Evolutionary conservation across 2,797 vertebrate species (phyloP), one percentile per base, ranked within the genome.

Genomic region (Poecile montanus): DNA sequence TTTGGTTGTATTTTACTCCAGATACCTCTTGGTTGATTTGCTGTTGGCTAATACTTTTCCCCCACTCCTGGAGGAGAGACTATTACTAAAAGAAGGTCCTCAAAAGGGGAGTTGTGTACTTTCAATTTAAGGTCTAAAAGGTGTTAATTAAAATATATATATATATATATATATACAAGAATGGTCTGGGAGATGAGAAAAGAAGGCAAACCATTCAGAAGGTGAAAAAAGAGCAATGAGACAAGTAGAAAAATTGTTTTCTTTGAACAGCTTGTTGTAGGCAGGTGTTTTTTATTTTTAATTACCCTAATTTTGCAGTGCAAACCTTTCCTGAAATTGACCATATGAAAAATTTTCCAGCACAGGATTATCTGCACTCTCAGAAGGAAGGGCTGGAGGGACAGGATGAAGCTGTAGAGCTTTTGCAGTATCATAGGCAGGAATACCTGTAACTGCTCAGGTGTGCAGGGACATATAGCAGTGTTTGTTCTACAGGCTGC

Each of bases 211-310:
- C 13, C 20, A 47, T 36, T 74, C 57, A 76, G 44, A 66, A 88
- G 14, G 11, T 60, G 10, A 44, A 68, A 76, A 80, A 78, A 61
- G 29, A 71, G 10, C 11, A 66, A n/a, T 7, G 25, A 32, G 61
- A 40, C 40, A 79, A 87, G 17, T 32, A 82, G 53, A 57, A 95
- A 77, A 6, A 16, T 13, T 17, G 7, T 20, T 56, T 60, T 51
- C 29, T 23, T 81, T 54, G n/a, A 72, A 42, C 6, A 47, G 6
- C 29, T 81, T 50, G 21, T 48, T 66, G 30, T 48, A 34, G 34
- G 3, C 0, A 1, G 1, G 14, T 60, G 61, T 42, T 48, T 42
- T 48, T 14, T 6, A 3, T 68, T 68, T 23, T 12, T 15, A 68
- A 68, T 40, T 12, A n/a, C 30, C 13, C 14, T 71, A 58, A 83